Evolutionary conservation across 2,113 vertebrate genomes (phyloP), one percentile per base, ranked within the genome.

Genomic region (Equus quagga): DNA sequence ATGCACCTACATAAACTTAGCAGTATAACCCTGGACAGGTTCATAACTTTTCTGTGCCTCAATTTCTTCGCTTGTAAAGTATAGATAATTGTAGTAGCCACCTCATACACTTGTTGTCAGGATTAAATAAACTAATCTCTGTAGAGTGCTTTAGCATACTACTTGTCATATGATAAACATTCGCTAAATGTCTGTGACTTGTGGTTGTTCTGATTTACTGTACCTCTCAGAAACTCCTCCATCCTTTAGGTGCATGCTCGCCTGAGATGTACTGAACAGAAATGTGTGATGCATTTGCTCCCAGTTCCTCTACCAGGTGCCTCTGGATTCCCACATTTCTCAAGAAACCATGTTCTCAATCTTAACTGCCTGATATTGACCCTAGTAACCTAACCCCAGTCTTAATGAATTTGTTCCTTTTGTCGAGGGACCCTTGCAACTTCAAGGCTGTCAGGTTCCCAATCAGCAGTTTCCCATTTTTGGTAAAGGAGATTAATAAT

Each of bases 61-160:
- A 81, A 10, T 73, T 65, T 92, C 65, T 93, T 92, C 4, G 21
- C 44, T 92, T n/a, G 28, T 58, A 81, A 73, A 84, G 24, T 51
- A 33, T 7, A 54, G 17, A 56, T 64, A 67, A 26, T 21, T 49
- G 26, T 6, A 78, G 10, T 73, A 75, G 33, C 58, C 69, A 31
- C 56, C 15, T 54, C 94, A 89, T 93, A 94, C 84, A 96, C 58
- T 92, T 24, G 76, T 44, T 41, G 49, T 84, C 79, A 54, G 41
- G 33, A 65, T 58, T 56, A 64, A 69, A 51, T 89, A 54, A 92
- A 23, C 10, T 46, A 80, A 88, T 70, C 56, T 24, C 17, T 73
- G 21, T 24, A 64, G n/a, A 60, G 24, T 64, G 23, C 64, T 80
- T 80, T 89, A 85, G 24, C 33, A 36, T 56, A 46, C 31, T 72